Evolutionary conservation across 2,113 vertebrate species (phyloP), one percentile per base, ranked within the genome.

Genomic region (Cyphomyrus plagiostoma): DNA sequence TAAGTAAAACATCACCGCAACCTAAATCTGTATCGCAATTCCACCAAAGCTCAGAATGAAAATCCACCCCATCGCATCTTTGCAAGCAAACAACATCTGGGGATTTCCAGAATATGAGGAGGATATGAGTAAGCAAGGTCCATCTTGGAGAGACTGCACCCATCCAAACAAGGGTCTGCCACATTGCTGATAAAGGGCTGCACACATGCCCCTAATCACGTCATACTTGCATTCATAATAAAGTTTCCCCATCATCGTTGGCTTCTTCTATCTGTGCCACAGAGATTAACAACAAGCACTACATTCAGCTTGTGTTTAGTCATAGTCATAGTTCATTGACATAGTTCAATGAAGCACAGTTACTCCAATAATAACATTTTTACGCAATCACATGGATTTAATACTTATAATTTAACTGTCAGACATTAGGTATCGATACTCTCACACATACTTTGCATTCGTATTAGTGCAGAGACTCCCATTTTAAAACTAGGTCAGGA

Each of bases 91-190:
- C 30, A 52, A 21, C 87, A 66, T 45, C 48, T 19, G 58, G 87
- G 52, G 42, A 58, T 46, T 58, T 88, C 87, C 56, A 15, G 35
- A 30, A 45, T n/a, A 66, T 66, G 52, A 23, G 39, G 30, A 88
- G 80, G 80, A 85, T 56, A 89, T 85, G 89, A 89, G 89, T 82
- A 84, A 62, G 89, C 89, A 84, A 23, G 15, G 82, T 53, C 35
- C 48, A 89, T 89, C 70, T 30, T n/a, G 15, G 50, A 89, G 50
- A 84, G 30, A 11, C 77, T 89, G 49, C 39, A 53, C 35, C 4
- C 50, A 26, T 10, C 88, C 52, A 70, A 8, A 9, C 80, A 15
- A 35, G 1, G 50, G 15, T 26, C n/a, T 53, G 6, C 48, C 15
- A 19, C 85, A 50, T 35, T 15, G 17, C 85, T 87, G 85, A 42